Base-by-base conservation (phyloP, 2,113 vertebrate species). In the Aix galericulata region DNA sequence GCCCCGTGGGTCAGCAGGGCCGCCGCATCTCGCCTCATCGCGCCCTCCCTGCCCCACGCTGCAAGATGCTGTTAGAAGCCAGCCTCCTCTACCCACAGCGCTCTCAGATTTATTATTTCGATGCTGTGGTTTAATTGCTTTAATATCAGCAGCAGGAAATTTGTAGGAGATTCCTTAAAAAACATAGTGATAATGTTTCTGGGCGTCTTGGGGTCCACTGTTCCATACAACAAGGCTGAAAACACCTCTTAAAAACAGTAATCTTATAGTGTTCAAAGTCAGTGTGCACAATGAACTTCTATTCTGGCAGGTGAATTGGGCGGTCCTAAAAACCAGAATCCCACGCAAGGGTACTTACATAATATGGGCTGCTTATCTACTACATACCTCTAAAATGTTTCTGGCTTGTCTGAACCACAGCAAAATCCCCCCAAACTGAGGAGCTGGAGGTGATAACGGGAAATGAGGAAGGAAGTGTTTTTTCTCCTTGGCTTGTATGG, bases 41-140 rank as follows among this genome's bases (percentile, higher is more conserved):
- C 2, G 32, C 62, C 62, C 38, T 40, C 13, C 23, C 40, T 4
- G 18, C 6, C 5, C 36, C 27, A 2, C 22, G 3, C 72, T 6
- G 44, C 14, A 17, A 0, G 8, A 1, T 1, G 0, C 0, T 3
- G 53, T 3, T 11, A 3, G 55, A 69, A 38, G 5, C 2, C 34
- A 13, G 53, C 72, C 52, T 17, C 27, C 68, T 1, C 56, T 62
- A 0, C 14, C 3, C 13, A 1, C 73, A 4, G 32, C 26, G 0
- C 22, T 21, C 17, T 26, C 26, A 31, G 22, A 25, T 42, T 11
- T 55, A 1, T 21, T 42, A 2, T n/a, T 77, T 40, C 50, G 42
- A 18, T 44, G 52, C 55, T 10, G 1, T 2, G 40, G 10, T 14
- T 53, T 58, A n/a, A 56, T 11, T 13, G 58, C 52, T 42, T 58